Conservation (phyloP, 2,888 invertebrate species). For the Apodemia mormo region DNA sequence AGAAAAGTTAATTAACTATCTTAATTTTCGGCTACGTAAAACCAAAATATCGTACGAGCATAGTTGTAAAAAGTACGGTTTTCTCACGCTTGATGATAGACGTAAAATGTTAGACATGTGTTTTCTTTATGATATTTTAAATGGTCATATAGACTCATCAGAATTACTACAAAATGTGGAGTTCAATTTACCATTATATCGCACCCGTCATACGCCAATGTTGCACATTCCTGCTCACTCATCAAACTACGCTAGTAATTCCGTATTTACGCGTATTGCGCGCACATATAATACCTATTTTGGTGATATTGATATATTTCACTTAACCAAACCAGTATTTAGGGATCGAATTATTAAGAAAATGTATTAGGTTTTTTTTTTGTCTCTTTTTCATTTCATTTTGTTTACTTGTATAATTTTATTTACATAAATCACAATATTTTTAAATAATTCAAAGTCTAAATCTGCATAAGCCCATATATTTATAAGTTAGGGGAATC, state of each 20-base stretch:
- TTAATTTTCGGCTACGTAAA: neutral
- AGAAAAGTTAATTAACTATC: neutral
- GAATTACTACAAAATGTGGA: neutral
- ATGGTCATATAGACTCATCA: neutral
- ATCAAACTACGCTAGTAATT: neutral
- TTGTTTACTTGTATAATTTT: too few species aligned
- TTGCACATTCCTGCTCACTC: neutral
- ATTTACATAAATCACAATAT: too few species aligned
- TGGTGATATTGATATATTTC: too few species aligned
- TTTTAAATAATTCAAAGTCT: too few species aligned
- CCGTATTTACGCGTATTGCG: neutral
- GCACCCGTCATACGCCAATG: neutral
- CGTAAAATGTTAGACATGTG: neutral
- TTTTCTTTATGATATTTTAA: neutral
- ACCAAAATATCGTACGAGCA: neutral
- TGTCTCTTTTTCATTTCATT: too few species aligned
- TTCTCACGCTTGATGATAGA: neutral
- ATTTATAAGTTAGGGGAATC: too few species aligned
- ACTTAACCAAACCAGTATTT: too few species aligned
- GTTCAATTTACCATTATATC: too few species aligned
- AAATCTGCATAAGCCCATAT: too few species aligned
- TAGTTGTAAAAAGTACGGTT: neutral
- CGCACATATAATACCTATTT: too few species aligned
- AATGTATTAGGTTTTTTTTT: too few species aligned
- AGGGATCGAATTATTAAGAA: too few species aligned